phyloP scores from a whole-genome alignment of 2,113 vertebrate genomes.

The Rhipidura dahli region DNA sequence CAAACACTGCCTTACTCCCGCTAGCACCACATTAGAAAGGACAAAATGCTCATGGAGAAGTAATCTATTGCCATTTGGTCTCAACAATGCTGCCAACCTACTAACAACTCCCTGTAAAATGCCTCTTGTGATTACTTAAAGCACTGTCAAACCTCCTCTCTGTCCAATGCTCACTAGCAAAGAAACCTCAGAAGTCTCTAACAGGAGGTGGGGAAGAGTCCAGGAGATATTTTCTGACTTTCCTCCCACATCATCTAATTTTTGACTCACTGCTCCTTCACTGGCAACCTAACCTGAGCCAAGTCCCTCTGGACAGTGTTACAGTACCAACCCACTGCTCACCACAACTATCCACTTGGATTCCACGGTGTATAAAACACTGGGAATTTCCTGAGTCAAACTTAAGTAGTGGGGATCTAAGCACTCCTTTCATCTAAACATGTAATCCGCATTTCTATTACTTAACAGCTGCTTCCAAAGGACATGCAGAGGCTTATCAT shows the following conservation, averaged over 20 bases:
- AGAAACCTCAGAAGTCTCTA: background rate
- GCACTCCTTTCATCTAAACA: background rate
- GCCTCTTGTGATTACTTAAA: background rate
- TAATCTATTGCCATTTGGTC: background rate
- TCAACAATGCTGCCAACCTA: background rate
- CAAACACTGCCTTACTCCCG: background rate
- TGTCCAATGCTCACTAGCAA: background rate
- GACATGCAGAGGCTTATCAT: background rate
- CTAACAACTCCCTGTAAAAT: background rate
- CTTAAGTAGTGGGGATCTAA: background rate
- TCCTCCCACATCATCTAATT: background rate
- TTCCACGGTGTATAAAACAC: background rate
- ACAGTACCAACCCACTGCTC: background rate
- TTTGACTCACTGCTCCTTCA: background rate
- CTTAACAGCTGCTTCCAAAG: background rate
- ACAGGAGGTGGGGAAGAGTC: background rate
- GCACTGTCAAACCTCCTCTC: background rate
- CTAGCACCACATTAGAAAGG: background rate
- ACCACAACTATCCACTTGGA: background rate
- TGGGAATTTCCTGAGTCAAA: background rate
- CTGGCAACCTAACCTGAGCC: background rate
- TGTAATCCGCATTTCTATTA: background rate
- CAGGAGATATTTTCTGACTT: background rate
- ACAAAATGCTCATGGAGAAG: background rate
- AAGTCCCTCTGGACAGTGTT: background rate